A percentile compares a stretch with the other conserved stretches of the same genome.
Evolutionary conservation across 2,113 vertebrate species (phyloP).

Genomic region (Perca flavescens): DNA sequence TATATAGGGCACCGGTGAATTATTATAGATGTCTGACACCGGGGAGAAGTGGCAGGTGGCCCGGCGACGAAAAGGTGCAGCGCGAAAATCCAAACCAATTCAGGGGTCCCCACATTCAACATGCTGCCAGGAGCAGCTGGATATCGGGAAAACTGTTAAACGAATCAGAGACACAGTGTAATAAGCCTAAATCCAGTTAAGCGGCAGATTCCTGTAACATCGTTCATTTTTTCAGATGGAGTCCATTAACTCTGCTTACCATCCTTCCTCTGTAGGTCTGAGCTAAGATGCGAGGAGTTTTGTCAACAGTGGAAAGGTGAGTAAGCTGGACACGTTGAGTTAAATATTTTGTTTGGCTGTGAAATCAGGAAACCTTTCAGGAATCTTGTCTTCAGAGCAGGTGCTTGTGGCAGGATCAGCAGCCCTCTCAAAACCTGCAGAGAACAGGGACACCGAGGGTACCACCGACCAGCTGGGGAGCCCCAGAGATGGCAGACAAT

Average conservation of each 20-base stretch:
- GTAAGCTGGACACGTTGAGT: neutral
- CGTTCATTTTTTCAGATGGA: neutral
- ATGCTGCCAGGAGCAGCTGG: slow-evolving; percentile 52
- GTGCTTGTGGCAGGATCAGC: slow-evolving; percentile 41
- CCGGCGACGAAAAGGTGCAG: slow-evolving; percentile 73
- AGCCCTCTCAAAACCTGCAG: neutral
- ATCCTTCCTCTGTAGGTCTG: slow-evolving; percentile 76
- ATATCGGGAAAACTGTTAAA: slow-evolving; percentile 59
- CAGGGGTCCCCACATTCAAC: neutral
- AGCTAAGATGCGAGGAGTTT: slow-evolving; percentile 85
- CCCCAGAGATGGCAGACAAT: neutral
- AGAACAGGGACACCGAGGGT: slow-evolving; percentile 4
- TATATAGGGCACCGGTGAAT: neutral
- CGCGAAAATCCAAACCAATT: slow-evolving; percentile 42
- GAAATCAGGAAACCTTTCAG: neutral
- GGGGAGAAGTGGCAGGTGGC: slow-evolving; percentile 79
- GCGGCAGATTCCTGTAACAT: neutral
- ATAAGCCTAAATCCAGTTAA: slow-evolving; percentile 47
- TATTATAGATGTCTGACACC: slow-evolving; percentile 64
- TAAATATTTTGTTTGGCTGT: neutral
- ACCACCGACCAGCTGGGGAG: slow-evolving; percentile 47
- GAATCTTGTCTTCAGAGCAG: slow-evolving; percentile 58
- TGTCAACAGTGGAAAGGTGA: slow-evolving; percentile 85
- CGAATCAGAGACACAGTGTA: slow-evolving; percentile 76
- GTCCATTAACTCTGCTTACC: neutral